Evolutionary conservation across 2,888 invertebrate species (phyloP), one percentile per base, ranked within the genome.

Genomic region (Ypsolopha sequella): DNA sequence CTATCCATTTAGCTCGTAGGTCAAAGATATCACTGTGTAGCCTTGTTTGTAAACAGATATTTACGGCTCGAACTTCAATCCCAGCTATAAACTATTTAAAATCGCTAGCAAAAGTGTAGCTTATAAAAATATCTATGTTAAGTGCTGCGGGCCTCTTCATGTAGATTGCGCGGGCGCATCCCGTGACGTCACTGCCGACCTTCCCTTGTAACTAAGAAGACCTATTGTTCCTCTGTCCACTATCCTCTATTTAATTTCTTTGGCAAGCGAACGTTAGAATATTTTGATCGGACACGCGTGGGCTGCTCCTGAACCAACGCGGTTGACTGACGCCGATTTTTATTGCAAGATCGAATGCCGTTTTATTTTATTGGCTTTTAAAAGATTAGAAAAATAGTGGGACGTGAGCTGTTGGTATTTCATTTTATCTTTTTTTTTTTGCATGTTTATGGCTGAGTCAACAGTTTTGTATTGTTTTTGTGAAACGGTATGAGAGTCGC

Each of bases 151-250:
- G 13, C 24, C n/a, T 9, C 13, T 43, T 11, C 24, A 14, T 24
- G 6, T 14, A 6, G 43, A 38, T n/a, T 13, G 43, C 43, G 24
- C 43, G 43, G 39, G 33, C 39, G 39, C 39, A 41, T 36, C 0
- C 36, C 43, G 24, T 39, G 43, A 46, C 51, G 51, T 51, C 47
- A 51, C 13, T 11, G 13, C 9, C 41, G 51, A 65, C 76, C 78
- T 79, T 77, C 71, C 76, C 70, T 73, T 74, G 74, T 74, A 68
- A 65, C 68, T 65, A 47, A 46, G 24, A 62, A 71, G 68, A 73
- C 75, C 78, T 70, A 82, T 85, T 81, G 84, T 84, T 79, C 77
- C 70, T 75, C 76, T 70, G 73, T 75, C 74, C 60, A 65, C 68
- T 76, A 36, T 47, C 13, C 70, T 77, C 74, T 75, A 76, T 82